Base-by-base conservation (phyloP, 2,113 vertebrate species). In the Indicator indicator region DNA sequence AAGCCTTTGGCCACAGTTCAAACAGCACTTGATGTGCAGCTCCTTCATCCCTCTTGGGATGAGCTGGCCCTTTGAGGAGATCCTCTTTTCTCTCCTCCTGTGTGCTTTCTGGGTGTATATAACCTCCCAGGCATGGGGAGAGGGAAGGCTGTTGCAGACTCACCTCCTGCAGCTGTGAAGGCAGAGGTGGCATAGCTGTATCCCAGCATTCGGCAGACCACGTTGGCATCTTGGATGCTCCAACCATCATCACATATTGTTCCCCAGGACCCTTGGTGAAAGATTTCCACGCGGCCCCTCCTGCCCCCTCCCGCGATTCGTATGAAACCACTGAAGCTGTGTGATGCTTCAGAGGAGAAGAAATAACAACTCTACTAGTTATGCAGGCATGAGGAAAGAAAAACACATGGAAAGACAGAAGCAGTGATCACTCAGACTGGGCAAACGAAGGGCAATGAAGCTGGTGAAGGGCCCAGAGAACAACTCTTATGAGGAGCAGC, bases 201-300 rank as follows among this genome's bases (percentile, higher is more conserved):
- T 6, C 98, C 98, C 83, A 99, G 33, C 98, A 99, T 99, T 55
- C 80, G 97, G 90, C 99, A 99, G 94, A 99, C 94, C 11, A 99
- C 99, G 0, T 5, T 36, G 9, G 93, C 98, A 8, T 99, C 98
- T 1, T 17, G 1, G 1, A 0, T 2, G n/a, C 93, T 91, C 95
- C 99, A 99, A n/a, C 0, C 5, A 9, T 99, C 99, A 0, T 99
- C 98, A 44, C 99, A 99, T 27, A 99, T 97, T 0, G 99, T 99
- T 8, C 99, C 99, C 99, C 99, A 99, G 12, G 6, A 0, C 0
- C 84, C 74, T 0, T 86, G 2, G 42, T 98, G 1, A 20, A 70
- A 52, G 65, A 99, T 44, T 96, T 99, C 99, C 74, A 99, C 98
- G 1, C 99, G 97, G 12, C 99, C 99, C 48, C 82, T 87, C 1